Conservation (phyloP, 2,797 vertebrate species). For the Heliangelus exortis region DNA sequence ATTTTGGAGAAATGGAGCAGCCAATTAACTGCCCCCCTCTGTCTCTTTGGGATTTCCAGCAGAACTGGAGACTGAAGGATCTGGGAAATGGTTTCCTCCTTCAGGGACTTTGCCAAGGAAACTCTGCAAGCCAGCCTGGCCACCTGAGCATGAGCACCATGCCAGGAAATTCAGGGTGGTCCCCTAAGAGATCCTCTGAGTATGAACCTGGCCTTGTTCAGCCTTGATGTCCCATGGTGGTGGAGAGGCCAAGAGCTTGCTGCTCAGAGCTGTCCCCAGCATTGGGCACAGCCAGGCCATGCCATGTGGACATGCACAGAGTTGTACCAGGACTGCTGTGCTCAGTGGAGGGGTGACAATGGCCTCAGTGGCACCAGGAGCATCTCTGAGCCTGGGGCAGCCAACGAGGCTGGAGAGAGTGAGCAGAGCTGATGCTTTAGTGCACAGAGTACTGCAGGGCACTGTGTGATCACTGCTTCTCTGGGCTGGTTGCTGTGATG, state of each 20-base stretch:
- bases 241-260: background rate
- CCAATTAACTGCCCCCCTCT: background rate
- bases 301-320: no score
- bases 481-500: background rate
- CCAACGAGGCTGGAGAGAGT: background rate
- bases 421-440: background rate
- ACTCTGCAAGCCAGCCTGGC: no score
- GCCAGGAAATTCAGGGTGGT: background rate
- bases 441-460: background rate
- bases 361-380: accelerated
- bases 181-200: background rate
- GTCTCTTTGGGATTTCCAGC: background rate
- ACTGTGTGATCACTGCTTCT: accelerated
- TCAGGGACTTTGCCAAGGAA: accelerated
- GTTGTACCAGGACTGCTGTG: accelerated
- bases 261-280: background rate
- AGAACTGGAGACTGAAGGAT: background rate
- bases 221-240: background rate
- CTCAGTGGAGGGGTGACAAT: background rate
- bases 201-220: background rate
- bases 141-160: background rate
- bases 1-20: background rate
- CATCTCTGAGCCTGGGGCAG: background rate
- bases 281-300: background rate
- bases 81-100: background rate